Evolutionary conservation across 2,113 vertebrate genomes (phyloP), one percentile per base, ranked within the genome.

Genomic region (Microtus montanus): DNA sequence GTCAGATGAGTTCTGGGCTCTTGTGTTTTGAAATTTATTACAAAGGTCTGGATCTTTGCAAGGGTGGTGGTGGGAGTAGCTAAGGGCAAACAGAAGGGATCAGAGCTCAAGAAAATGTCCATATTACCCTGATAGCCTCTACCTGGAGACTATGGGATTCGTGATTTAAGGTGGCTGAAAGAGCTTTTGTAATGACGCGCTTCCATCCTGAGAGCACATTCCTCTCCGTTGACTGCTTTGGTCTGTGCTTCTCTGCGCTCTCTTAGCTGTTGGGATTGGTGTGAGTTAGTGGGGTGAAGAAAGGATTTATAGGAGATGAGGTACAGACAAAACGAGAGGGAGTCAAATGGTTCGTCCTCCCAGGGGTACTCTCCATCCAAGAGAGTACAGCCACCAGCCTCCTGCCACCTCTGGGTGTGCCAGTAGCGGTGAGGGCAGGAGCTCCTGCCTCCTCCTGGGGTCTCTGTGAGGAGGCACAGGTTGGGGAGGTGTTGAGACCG

Each of bases 241-340:
- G 89, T 92, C 20, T 66, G 0, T 68, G 71, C 83, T 91, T 92
- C 84, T 66, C 79, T 87, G 30, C 44, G 66, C 54, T 54, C 83
- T 95, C 91, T 61, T 49, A 75, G 89, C 61, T 35, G 73, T 73
- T 92, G 58, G 88, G 91, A 87, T 89, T 96, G 91, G 85, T 85
- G 73, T 28, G 78, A 49, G 80, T 96, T 92, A 94, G 49, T 68
- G 64, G 49, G 82, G 68, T 92, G 90, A 97, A 38, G 94, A 93
- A 89, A 93, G 89, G 92, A 96, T 96, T 96, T 95, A 92, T 91
- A 89, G 87, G 93, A 41, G 88, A 91, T 75, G 78, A 90, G 90
- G 30, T 75, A 68, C 58, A 95, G 86, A 95, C 63, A 90, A 84
- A 90, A 94, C 79, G 87, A 94, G 95, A 92, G 85, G 84, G 71